Base-by-base conservation (phyloP, 2,797 vertebrate genomes). In the Rhadinocentrus ornatus region DNA sequence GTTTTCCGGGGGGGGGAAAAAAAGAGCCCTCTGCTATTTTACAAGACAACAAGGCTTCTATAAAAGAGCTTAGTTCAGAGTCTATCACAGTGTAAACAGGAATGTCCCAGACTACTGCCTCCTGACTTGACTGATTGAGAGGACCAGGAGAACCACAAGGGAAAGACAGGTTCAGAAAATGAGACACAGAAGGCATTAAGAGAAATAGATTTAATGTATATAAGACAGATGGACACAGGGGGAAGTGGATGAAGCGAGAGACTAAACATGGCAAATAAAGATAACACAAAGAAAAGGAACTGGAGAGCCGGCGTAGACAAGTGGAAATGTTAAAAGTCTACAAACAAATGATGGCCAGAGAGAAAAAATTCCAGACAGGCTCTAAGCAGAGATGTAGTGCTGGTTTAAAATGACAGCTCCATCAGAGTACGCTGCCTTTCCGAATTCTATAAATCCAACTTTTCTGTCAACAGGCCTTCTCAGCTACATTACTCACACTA, bases 31-130 rank as follows among this genome's bases (percentile, higher is more conserved):
- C 55, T 78, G 74, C 84, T 86, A 86, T 85, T 86, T 82, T 86
- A 91, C 78, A 87, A 89, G 86, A 91, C 82, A 91, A 93, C 90
- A 89, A 86, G 85, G 80, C 78, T 82, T 79, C 69, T 78, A 86
- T 85, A 87, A 91, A 91, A 86, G 77, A 89, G 73, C 70, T 84
- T 44, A 73, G 80, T 61, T 60, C 44, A 58, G 62, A 82, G 83
- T 85, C 85, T 52, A 90, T 91, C 86, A 89, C 48, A 73, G 76
- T 35, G 73, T 72, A 82, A 88, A 84, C 81, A 82, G 85, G 72
- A 78, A 82, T 63, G 69, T 78, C 58, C 73, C 62, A 62, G 66
- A 86, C 72, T 62, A 35, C 70, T 82, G 80, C 77, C 83, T 88
- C 82, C 77, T 67, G 85, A 77, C 77, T 69, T 66, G 73, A 80